phyloP scores from a whole-genome alignment of 2,888 invertebrate genomes.

The Caenorhabditis auriculariae region DNA sequence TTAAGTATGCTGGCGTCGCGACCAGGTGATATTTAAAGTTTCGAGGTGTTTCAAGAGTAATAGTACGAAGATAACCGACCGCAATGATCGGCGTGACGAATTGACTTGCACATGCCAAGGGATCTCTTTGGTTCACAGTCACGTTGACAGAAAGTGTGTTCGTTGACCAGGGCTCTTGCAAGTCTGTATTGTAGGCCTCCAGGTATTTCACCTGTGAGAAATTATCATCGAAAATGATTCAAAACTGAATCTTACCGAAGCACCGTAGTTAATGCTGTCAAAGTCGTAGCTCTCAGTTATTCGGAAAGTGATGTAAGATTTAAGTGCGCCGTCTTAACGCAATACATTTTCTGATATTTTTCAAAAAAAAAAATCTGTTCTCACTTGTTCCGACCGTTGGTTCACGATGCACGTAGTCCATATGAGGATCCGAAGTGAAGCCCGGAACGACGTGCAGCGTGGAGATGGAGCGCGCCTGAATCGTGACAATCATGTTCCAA shows the following conservation, averaged over 20 bases:
- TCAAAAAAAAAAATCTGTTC: neutral
- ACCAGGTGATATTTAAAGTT: neutral
- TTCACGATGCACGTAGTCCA: slow-evolving; percentile 22
- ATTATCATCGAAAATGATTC: neutral
- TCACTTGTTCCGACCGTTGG: slow-evolving; percentile 20
- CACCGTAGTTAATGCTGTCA: slow-evolving; percentile 14
- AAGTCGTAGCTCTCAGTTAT: slow-evolving; percentile 24
- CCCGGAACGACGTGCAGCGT: slow-evolving; percentile 27
- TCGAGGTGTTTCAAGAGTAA: neutral
- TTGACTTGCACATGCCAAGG: slow-evolving; percentile 32
- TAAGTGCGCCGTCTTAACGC: no score
- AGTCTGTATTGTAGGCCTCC: slow-evolving; percentile 4
- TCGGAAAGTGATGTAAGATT: slow-evolving; percentile 33
- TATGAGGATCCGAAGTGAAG: slow-evolving; percentile 25
- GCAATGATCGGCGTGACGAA: slow-evolving; percentile 21
- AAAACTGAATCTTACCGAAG: neutral
- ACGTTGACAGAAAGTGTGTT: slow-evolving; percentile 1
- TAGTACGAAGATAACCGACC: neutral
- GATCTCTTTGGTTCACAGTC: slow-evolving; percentile 16
- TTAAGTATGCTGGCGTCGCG: no score
- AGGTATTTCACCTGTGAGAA: neutral
- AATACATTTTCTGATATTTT: neutral
- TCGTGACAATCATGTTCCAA: no score
- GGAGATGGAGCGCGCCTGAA: slow-evolving; percentile 26
- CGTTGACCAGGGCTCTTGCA: slow-evolving; percentile 4